phyloP scores from a whole-genome alignment of 2,113 vertebrate species.

The Arenaria interpres region DNA sequence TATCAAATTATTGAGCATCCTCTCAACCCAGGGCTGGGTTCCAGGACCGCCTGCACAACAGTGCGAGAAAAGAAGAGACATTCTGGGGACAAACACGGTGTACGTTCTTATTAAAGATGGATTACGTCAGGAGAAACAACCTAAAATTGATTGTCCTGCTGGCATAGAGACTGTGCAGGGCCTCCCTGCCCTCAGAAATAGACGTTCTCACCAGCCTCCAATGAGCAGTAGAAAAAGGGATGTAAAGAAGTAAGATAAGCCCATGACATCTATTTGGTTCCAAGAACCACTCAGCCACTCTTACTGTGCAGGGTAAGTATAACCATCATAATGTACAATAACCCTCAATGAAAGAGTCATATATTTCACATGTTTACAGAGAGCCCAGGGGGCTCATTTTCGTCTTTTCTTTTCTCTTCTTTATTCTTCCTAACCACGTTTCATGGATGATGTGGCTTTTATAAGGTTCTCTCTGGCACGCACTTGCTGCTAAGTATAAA shows the following conservation, averaged over 20 bases:
- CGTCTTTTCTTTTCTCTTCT: not conserved
- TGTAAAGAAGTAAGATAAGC: not conserved
- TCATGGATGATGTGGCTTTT: not conserved
- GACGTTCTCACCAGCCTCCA: not conserved
- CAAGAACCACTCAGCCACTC: not conserved
- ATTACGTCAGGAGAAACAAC: not conserved
- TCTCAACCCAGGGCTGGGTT: accelerated
- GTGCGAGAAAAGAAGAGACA: accelerated
- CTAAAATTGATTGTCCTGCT: not conserved
- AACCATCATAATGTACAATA: not conserved
- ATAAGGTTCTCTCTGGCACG: not conserved
- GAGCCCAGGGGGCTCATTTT: not conserved
- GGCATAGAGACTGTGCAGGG: not conserved
- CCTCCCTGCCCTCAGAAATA: not conserved
- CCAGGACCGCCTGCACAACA: not conserved
- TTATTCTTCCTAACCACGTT: not conserved
- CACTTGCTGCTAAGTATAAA: not conserved
- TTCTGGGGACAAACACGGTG: not conserved
- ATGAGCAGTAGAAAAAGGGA: not conserved
- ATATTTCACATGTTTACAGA: not conserved
- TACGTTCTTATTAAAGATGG: not conserved
- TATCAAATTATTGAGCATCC: not conserved
- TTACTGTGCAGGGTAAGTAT: not conserved
- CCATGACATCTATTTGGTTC: not conserved
- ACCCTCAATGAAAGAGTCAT: not conserved